Evolutionary conservation across 2,888 invertebrate genomes (phyloP).

Genomic region (Brachyopa scutellaris): DNA sequence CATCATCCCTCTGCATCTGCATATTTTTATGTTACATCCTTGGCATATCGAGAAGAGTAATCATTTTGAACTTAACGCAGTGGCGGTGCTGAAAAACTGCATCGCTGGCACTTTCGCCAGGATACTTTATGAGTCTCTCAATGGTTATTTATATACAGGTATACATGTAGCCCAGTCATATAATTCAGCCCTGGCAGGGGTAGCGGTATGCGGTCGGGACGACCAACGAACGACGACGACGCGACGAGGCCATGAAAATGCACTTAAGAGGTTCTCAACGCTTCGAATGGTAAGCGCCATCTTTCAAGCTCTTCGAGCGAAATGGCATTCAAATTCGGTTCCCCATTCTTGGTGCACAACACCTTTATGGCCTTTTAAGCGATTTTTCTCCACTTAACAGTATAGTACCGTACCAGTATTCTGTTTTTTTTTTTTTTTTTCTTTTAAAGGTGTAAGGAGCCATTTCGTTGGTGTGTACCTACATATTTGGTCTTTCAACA

Average conservation of each 20-base stretch:
- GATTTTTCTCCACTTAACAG: slow-evolving; percentile 52
- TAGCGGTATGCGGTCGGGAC: slow-evolving; percentile 34
- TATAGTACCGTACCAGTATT: not conserved
- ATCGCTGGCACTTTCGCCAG: slow-evolving; percentile 62
- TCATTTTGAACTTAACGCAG: slow-evolving; percentile 68
- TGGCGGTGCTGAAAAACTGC: slow-evolving; percentile 69
- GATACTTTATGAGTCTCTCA: slow-evolving; percentile 70
- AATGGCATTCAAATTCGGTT: slow-evolving; percentile 65
- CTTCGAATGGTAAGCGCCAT: slow-evolving; percentile 25
- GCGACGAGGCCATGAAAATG: slow-evolving; percentile 56
- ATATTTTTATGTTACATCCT: too few relatives aligned
- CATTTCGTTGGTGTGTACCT: slow-evolving; percentile 28
- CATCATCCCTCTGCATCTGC: not conserved
- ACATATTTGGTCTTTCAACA: slow-evolving; percentile 54
- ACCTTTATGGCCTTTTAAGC: slow-evolving; percentile 70
- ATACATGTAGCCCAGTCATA: too few relatives aligned
- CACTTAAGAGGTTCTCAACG: slow-evolving; percentile 54
- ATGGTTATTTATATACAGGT: slow-evolving; percentile 71
- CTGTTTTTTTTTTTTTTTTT: slow-evolving; percentile 13
- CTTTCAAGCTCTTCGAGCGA: slow-evolving; percentile 30
- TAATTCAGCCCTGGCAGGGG: slow-evolving; percentile 62
- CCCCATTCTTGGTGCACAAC: slow-evolving; percentile 29
- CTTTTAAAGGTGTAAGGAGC: slow-evolving; percentile 34
- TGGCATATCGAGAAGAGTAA: slow-evolving; percentile 8
- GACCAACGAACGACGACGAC: slow-evolving; percentile 14